Evolutionary conservation across 1,140 invertebrate species (phyloP).

Genomic region (Colletes gigas): DNA sequence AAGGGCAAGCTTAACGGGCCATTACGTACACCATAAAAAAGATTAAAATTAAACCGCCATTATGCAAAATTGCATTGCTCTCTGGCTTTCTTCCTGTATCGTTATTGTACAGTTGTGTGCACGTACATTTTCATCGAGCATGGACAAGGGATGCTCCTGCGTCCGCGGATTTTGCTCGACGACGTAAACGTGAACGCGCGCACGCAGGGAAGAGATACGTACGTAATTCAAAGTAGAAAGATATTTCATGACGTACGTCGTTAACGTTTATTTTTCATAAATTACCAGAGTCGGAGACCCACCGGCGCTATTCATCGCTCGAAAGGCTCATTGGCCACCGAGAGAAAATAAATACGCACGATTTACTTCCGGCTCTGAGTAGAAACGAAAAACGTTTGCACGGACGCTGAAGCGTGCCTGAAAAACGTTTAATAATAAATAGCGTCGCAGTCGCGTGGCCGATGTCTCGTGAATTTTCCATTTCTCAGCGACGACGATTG

Average conservation of each 20-base stretch:
- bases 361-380: neutral
- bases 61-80: slow-evolving; percentile 72
- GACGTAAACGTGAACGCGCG: neutral
- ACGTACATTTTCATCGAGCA: neutral
- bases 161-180: neutral
- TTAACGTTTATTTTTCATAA: slow-evolving; percentile 44
- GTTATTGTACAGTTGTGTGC: slow-evolving; percentile 17
- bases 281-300: slow-evolving; percentile 11
- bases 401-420: neutral
- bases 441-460: neutral
- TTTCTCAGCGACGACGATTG: neutral
- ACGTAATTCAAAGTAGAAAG: slow-evolving; percentile 39
- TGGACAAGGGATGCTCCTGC: neutral
- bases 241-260: slow-evolving; percentile 28
- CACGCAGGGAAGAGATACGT: neutral
- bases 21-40: slow-evolving; percentile 74
- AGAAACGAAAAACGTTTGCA: neutral
- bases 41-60: slow-evolving; percentile 75
- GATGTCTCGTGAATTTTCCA: neutral
- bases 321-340: neutral
- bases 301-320: neutral
- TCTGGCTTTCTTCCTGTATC: slow-evolving; percentile 26
- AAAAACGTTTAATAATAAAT: neutral
- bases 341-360: neutral
- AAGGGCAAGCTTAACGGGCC: slow-evolving; percentile 67